Conservation (phyloP, 2,113 vertebrate genomes). For the Equus przewalskii region DNA sequence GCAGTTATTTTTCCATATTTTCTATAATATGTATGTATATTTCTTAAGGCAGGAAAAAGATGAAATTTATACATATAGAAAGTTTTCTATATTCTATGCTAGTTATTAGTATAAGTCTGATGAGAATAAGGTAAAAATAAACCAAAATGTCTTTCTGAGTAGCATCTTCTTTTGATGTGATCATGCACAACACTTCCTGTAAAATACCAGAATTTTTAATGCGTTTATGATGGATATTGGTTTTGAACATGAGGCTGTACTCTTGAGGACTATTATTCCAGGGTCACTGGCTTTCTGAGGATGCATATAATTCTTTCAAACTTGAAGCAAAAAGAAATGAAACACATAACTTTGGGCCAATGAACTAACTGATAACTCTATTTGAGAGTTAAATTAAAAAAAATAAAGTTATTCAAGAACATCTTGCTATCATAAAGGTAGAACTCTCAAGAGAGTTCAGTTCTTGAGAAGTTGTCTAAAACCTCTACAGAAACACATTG, state of each 20-base stretch:
- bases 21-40: neutral
- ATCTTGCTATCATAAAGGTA: neutral
- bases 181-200: neutral
- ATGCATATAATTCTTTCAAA: neutral
- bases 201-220: slow-evolving; percentile 28
- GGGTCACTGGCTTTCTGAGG: neutral
- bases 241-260: neutral
- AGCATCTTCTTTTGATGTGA: neutral
- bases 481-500: neutral
- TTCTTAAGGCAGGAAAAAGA: neutral
- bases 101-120: neutral
- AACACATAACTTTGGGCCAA: neutral
- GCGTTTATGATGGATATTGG: neutral
- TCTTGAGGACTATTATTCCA: neutral
- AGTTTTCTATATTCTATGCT: neutral
- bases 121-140: neutral
- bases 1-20: neutral
- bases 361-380: neutral
- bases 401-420: neutral
- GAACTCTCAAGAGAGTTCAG: neutral
- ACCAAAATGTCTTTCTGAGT: neutral
- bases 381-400: neutral
- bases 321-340: neutral
- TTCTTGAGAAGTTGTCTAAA: neutral
- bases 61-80: neutral